Base-by-base conservation (phyloP, 2,113 vertebrate species). In the Platanista minor region DNA sequence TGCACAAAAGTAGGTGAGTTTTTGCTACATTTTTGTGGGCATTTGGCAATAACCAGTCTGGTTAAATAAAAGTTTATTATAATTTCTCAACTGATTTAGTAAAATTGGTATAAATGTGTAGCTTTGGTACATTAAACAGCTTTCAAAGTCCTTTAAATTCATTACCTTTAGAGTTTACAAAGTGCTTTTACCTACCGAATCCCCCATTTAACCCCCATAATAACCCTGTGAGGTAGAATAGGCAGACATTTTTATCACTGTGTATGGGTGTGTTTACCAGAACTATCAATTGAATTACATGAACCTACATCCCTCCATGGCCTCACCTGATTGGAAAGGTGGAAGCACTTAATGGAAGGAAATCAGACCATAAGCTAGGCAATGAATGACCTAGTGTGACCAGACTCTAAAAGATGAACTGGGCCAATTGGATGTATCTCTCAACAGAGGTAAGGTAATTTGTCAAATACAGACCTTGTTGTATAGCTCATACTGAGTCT, bases 61-160 rank as follows among this genome's bases (percentile, higher is more conserved):
- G 77, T 91, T 91, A 96, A 91, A 96, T 96, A 92, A 92, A 95
- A 97, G 31, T 95, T 90, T 94, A 82, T 92, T 95, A 89, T 94
- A 95, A 88, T 90, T 94, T 91, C 94, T 86, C 71, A 82, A 92
- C 59, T 74, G 69, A 72, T 93, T 92, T 93, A 75, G 87, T 93
- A 83, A 90, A 96, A 64, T 78, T 85, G 59, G 62, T 67, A 72
- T 93, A 93, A 78, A 91, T 81, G 74, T 81, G 36, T 61, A 84
- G 61, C 62, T 78, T 93, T 80, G 29, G 57, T 85, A 81, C 75
- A 92, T 69, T 71, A 77, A 96, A 80, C n/a, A 61, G 49, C 41
- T 95, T 85, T 95, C 46, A 67, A 87, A 71, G 66, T 92, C 43
- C 87, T 85, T 89, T 85, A 91, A 87, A 52, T 57, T 54, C 59